Conservation (phyloP, 2,888 invertebrate species). For the Choreutis nemorana region DNA sequence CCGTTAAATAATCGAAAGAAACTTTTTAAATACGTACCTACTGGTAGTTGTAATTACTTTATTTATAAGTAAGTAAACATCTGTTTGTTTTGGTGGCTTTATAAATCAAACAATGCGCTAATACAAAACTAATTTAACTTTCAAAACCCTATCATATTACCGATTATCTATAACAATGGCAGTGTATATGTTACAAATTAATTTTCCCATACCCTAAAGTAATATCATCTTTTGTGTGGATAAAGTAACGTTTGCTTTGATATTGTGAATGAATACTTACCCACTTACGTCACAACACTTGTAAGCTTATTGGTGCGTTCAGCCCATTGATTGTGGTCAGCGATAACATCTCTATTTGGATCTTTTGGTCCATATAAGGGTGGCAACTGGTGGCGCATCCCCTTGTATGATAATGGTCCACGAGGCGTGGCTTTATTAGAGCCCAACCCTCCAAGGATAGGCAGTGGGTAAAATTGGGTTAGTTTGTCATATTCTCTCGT, state of each 20-base stretch:
- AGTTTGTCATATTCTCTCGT: constrained; percentile 7
- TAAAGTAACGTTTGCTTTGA: constrained; percentile 53
- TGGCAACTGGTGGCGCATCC: constrained; percentile 2
- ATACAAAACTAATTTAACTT: constrained; percentile 11
- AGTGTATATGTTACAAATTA: constrained; percentile 52
- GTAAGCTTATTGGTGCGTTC: constrained; percentile 35
- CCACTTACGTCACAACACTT: constrained; percentile 57
- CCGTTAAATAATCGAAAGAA: no score
- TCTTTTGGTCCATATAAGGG: constrained; percentile 9
- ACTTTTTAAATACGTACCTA: no score
- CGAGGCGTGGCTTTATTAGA: neutral
- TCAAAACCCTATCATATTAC: constrained; percentile 16
- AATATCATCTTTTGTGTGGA: constrained; percentile 57
- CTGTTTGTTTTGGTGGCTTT: no score
- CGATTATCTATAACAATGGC: constrained; percentile 20
- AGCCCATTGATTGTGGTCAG: constrained; percentile 29
- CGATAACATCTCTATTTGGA: constrained; percentile 32
- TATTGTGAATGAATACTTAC: constrained; percentile 46
- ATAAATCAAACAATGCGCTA: constrained; percentile 5
- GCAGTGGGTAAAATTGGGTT: no score
- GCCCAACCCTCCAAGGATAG: constrained; percentile 23
- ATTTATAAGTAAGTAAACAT: no score
- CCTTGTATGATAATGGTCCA: constrained; percentile 3
- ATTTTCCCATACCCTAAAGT: constrained; percentile 63
- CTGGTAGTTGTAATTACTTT: no score